Percentiles rank a stretch among this genome's conserved stretches.
phyloP scores from a whole-genome alignment of 2,888 invertebrate species.

The Nasonia oneida region DNA sequence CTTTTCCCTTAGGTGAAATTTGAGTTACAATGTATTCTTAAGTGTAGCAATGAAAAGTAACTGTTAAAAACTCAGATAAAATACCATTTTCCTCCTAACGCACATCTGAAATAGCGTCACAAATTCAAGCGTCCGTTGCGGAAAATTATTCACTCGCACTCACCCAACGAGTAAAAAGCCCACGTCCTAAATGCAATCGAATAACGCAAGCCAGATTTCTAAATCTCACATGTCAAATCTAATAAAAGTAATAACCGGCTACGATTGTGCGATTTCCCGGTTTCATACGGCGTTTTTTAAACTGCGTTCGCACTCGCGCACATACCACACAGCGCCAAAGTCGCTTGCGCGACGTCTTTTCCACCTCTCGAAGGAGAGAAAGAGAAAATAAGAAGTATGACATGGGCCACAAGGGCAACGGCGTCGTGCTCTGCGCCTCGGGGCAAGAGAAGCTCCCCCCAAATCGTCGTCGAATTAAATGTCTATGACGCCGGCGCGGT shows the following conservation, averaged over 20 bases:
- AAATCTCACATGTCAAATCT: slow-evolving; percentile 5
- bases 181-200: not conserved
- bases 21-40: too few relatives aligned
- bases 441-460: not conserved
- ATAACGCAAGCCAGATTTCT: not conserved
- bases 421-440: not conserved
- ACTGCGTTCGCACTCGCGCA: not conserved
- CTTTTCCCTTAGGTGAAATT: too few relatives aligned
- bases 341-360: not conserved
- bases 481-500: not conserved
- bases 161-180: not conserved
- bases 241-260: not conserved
- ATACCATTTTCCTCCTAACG: not conserved
- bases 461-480: slow-evolving; percentile 13
- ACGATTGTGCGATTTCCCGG: slow-evolving; percentile 1
- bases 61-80: too few relatives aligned
- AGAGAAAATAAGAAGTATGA: slow-evolving; percentile 1
- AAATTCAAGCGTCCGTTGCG: not conserved
- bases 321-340: not conserved
- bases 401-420: not conserved
- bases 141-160: not conserved
- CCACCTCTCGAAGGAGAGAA: not conserved
- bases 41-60: too few relatives aligned
- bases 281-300: not conserved
- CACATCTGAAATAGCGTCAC: not conserved